These are phyloP conservation scores for Polydrusus pterygomalis DNA, from an alignment of 2,888 invertebrate species.

Conservation along the genomic window DNA sequence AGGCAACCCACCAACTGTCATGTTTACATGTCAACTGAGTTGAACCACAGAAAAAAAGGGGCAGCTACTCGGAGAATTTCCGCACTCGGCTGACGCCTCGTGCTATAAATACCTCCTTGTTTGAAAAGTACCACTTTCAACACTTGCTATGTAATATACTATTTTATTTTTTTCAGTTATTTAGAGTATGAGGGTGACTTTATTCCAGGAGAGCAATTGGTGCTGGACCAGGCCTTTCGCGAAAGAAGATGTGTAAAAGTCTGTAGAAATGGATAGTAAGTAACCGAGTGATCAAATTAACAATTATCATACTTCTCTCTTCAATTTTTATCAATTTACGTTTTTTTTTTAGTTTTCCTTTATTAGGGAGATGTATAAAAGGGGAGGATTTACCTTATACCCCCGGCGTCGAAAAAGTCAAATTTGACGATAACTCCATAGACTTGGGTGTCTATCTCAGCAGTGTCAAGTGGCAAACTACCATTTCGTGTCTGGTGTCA, in stretches of 20 bases:
- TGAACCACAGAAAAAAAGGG: too few species aligned
- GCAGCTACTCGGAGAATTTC: too few species aligned
- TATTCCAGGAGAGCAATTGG: too few species aligned
- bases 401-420: background rate
- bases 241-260: conserved; percentile 49
- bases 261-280: conserved; percentile 49
- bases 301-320: too few species aligned
- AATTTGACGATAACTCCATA: background rate
- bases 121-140: too few species aligned
- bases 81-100: too few species aligned
- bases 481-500: conserved; percentile 57
- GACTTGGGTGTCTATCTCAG: conserved; percentile 34
- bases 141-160: too few species aligned
- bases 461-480: conserved; percentile 57
- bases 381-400: background rate
- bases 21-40: too few species aligned
- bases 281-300: too few species aligned
- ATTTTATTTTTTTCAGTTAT: conserved; percentile 37
- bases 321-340: too few species aligned
- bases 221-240: background rate
- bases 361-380: background rate
- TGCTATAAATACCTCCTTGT: too few species aligned
- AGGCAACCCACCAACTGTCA: too few species aligned
- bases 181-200: conserved; percentile 37
- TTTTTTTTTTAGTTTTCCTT: conserved; percentile 6